A percentile compares a stretch with the other conserved stretches of the same genome.
These are phyloP conservation scores for Crossaster papposus DNA, from an alignment of 53 echinoderm and acorn worm species.

Conservation along the genomic window DNA sequence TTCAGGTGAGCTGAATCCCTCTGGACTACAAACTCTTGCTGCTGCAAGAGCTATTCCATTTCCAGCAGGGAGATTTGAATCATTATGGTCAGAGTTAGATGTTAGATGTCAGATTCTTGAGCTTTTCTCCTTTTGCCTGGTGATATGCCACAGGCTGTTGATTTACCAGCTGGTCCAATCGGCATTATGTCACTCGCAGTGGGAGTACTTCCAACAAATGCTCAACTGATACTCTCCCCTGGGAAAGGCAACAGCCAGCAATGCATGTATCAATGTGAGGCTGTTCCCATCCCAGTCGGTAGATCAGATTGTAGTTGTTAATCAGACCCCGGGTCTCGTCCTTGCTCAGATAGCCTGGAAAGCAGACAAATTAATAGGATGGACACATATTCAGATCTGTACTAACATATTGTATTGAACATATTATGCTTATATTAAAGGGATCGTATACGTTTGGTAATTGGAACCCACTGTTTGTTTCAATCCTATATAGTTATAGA, in stretches of 20 bases:
- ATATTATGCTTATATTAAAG: neutral
- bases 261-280: slow-evolving; percentile 72
- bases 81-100: neutral
- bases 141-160: neutral
- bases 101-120: no score
- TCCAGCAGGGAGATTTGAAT: neutral
- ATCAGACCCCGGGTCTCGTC: slow-evolving; percentile 84
- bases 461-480: no score
- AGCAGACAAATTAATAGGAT: neutral
- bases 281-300: slow-evolving; percentile 75
- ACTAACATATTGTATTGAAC: neutral
- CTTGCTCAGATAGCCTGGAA: slow-evolving; percentile 79
- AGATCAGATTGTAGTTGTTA: slow-evolving; percentile 97
- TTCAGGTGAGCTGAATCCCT: neutral
- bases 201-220: slow-evolving; percentile 83
- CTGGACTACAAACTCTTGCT: slow-evolving; percentile 10
- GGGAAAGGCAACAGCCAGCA: slow-evolving; percentile 61
- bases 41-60: neutral
- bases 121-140: no score
- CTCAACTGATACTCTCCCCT: slow-evolving; percentile 81
- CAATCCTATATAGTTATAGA: no score
- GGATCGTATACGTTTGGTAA: no score
- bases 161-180: neutral
- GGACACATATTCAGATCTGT: neutral
- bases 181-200: slow-evolving; percentile 66